Base-by-base conservation (phyloP, 2,888 invertebrate species). In the Dryobota labecula region DNA sequence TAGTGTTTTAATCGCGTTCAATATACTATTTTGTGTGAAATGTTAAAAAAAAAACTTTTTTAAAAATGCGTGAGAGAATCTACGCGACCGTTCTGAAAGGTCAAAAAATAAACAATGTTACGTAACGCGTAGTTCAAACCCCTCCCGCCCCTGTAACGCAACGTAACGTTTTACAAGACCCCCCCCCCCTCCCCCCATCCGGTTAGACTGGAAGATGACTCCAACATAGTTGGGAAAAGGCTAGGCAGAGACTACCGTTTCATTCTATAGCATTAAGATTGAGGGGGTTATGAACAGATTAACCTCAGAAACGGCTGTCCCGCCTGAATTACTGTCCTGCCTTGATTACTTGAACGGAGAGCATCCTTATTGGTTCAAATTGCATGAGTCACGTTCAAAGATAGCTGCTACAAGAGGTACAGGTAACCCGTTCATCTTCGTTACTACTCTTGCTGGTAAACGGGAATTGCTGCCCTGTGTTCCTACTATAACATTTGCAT, bases 321-420 rank as follows among this genome's bases (percentile, higher is more conserved):
- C 43, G 36, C 2, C 61, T 72, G 64, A 57, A 82, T 60, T 53
- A 66, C 60, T 38, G 62, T n/a, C n/a, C 49, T 11, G 43, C 8
- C 82, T 78, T 77, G 38, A 78, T 82, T 78, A 56, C n/a, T 53
- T 70, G 70, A 72, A 82, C 73, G 36, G 24, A 33, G 66, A 62
- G 45, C 79, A 79, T 79, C 79, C 79, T 79, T 30, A 79, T 79
- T 79, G 51, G 63, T 61, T 38, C 47, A 64, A 82, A 72, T 78
- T 56, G 66, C 27, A 33, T 78, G 79, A 78, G 38, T 82, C 79
- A 79, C 24, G 51, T 18, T 30, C 47, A 38, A 82, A 66, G 65
- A 77, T 82, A 77, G 68, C 4, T 60, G 20, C 24, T 45, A 4
- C 61, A 15, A 45, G 61, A 62, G 45, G n/a, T 43, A 53, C 58